A percentile compares a stretch with the other conserved stretches of the same genome.
Conservation (phyloP, 2,888 invertebrate genomes). For the Kryphioiulus occultus region DNA sequence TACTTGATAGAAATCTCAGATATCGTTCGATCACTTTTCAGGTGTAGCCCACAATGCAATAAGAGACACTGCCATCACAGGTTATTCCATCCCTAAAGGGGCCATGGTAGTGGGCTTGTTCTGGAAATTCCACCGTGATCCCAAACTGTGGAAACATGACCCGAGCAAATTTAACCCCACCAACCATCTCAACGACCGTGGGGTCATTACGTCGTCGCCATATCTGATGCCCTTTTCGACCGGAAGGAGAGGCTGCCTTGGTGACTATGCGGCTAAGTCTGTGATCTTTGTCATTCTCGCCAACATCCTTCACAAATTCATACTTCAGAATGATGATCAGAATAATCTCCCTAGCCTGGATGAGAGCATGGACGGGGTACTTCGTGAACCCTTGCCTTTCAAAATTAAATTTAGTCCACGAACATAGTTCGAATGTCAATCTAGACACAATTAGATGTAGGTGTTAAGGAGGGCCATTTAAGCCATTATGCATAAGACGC, state of each 20-base stretch:
- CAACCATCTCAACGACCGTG: slow-evolving; percentile 73
- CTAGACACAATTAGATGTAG: too few species aligned
- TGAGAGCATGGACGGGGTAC: not conserved
- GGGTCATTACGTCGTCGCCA: slow-evolving; percentile 69
- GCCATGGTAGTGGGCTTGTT: slow-evolving; percentile 80
- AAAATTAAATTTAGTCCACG: not conserved
- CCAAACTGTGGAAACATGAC: slow-evolving; percentile 71
- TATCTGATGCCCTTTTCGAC: slow-evolving; percentile 72
- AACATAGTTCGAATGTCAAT: not conserved
- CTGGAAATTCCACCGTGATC: slow-evolving; percentile 82
- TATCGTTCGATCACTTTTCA: not conserved
- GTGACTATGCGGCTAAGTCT: slow-evolving; percentile 83
- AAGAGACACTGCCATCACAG: slow-evolving; percentile 69
- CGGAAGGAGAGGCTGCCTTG: slow-evolving; percentile 82
- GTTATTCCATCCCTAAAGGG: slow-evolving; percentile 73
- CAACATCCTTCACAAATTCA: slow-evolving; percentile 70
- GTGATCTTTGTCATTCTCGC: slow-evolving; percentile 71
- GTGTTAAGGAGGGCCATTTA: too few species aligned
- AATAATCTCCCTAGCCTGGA: slow-evolving; percentile 33
- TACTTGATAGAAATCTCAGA: too few species aligned
- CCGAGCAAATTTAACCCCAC: slow-evolving; percentile 70
- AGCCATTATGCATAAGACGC: too few species aligned
- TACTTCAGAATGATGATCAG: not conserved
- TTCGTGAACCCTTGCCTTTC: slow-evolving; percentile 37
- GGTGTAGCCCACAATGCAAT: slow-evolving; percentile 56